These are phyloP conservation scores for Ficedula albicollis DNA, from an alignment of 2,797 vertebrate genomes.

Conservation along the genomic window DNA sequence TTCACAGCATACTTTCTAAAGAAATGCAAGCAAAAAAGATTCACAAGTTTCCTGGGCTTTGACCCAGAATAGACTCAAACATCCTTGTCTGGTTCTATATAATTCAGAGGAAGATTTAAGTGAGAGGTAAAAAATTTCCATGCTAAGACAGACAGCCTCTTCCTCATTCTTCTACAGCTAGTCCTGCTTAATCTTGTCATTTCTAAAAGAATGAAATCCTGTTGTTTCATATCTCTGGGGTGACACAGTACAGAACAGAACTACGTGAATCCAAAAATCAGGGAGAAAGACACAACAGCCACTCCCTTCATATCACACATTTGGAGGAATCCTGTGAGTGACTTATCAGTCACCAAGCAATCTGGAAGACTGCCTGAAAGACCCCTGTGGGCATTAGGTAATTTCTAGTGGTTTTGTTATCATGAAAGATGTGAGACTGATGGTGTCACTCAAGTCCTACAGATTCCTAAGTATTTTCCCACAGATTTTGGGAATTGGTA, in stretches of 20 bases:
- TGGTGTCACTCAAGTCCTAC: neutral
- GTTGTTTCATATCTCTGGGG: neutral
- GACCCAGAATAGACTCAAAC: slow-evolving; percentile 23
- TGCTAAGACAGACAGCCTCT: neutral
- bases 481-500: neutral
- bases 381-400: neutral
- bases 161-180: neutral
- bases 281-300: neutral
- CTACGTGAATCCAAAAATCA: neutral
- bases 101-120: slow-evolving; percentile 30
- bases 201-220: neutral
- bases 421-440: neutral
- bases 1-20: slow-evolving; percentile 61
- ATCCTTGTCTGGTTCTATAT: slow-evolving; percentile 25
- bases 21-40: slow-evolving; percentile 48
- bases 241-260: neutral
- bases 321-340: neutral
- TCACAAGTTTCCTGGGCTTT: slow-evolving; percentile 62
- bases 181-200: neutral
- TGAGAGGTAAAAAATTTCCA: slow-evolving; percentile 9
- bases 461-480: neutral
- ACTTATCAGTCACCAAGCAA: rapidly evolving
- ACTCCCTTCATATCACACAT: neutral
- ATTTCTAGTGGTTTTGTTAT: neutral
- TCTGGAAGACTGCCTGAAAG: neutral